A percentile compares a stretch with the other conserved stretches of the same genome.
phyloP scores from a whole-genome alignment of 1,140 invertebrate species.

The Ericerus pela region DNA sequence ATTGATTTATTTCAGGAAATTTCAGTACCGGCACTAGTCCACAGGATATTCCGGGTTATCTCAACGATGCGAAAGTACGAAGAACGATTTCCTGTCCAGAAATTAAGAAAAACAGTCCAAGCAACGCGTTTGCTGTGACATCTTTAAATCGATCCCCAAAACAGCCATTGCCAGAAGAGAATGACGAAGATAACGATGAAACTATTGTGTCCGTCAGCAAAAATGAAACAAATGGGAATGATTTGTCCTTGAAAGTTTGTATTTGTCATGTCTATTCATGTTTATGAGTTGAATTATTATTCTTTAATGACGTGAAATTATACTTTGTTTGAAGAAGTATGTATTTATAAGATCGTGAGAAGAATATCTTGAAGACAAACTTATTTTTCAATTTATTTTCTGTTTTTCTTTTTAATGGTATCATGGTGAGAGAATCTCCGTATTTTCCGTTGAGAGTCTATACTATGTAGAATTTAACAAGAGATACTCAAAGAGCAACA shows the following conservation, averaged over 20 bases:
- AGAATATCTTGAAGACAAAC: no score
- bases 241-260: background rate
- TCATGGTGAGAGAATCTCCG: no score
- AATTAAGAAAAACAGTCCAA: constrained; percentile 33
- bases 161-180: constrained; percentile 22
- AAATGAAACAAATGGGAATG: background rate
- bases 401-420: no score
- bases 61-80: constrained; percentile 29
- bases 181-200: constrained; percentile 20
- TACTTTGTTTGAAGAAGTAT: no score
- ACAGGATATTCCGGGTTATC: constrained; percentile 22
- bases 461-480: no score
- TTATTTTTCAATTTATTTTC: no score
- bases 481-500: no score
- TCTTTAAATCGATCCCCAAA: constrained; percentile 16
- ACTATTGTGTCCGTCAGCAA: constrained; percentile 1
- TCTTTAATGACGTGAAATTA: no score
- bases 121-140: constrained; percentile 24
- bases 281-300: no score
- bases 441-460: no score
- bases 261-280: background rate
- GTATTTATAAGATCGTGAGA: no score
- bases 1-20: no score
- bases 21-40: constrained; percentile 32
- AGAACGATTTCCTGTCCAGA: constrained; percentile 46